Percentiles rank a stretch among this genome's conserved stretches.
Conservation (phyloP, 2,888 invertebrate genomes). For the Agrotis segetum region DNA sequence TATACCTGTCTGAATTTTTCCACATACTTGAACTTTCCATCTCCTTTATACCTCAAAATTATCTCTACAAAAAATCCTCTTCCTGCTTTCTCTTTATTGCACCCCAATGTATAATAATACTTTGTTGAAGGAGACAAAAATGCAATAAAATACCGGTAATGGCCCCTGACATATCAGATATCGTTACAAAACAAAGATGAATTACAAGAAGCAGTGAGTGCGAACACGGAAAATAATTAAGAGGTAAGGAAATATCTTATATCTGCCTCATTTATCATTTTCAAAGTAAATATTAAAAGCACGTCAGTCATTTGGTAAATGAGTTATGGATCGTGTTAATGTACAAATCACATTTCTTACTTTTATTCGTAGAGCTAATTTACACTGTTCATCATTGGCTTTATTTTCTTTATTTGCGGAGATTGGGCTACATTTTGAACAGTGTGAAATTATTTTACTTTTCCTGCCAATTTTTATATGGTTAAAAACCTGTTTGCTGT, state of each 20-base stretch:
- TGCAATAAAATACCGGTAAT: constrained; percentile 31
- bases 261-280: constrained; percentile 61
- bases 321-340: constrained; percentile 43
- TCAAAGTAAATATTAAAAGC: constrained; percentile 53
- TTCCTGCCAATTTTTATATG: not conserved
- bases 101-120: not conserved
- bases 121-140: not conserved
- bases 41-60: not conserved
- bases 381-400: no score
- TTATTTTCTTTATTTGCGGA: not conserved
- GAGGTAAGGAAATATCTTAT: constrained; percentile 42
- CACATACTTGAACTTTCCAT: no score
- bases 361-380: no score
- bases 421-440: not conserved
- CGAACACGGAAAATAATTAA: constrained; percentile 37
- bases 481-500: not conserved
- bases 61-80: not conserved
- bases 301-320: constrained; percentile 59
- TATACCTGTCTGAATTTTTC: no score
- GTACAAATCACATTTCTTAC: constrained; percentile 38
- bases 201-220: constrained; percentile 36
- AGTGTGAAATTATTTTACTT: not conserved
- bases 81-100: not conserved
- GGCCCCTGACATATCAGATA: constrained; percentile 30
- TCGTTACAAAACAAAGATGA: constrained; percentile 58